These are phyloP conservation scores for Pterocles burchelli DNA, from an alignment of 2,113 vertebrate species.

Conservation along the genomic window DNA sequence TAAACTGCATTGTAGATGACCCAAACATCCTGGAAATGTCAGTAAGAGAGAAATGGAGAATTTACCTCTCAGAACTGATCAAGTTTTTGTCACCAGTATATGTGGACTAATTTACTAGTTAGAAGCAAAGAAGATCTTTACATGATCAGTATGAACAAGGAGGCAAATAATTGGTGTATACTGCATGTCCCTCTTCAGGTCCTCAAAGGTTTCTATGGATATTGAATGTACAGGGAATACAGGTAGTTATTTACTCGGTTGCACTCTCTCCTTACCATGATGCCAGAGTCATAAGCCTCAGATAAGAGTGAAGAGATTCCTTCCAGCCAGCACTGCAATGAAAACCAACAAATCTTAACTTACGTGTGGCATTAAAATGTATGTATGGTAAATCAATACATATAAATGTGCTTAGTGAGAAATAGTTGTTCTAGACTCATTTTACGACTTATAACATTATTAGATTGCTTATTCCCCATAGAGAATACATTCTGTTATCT, in stretches of 20 bases:
- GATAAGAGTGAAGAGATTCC: background rate
- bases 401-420: background rate
- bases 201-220: background rate
- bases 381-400: conserved; percentile 33
- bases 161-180: background rate
- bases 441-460: background rate
- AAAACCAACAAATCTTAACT: background rate
- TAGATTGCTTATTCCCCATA: background rate
- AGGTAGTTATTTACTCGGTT: background rate
- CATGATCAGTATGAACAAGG: background rate
- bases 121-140: background rate
- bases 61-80: background rate
- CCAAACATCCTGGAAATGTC: background rate
- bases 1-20: background rate
- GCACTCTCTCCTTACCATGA: background rate
- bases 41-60: background rate
- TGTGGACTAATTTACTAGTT: background rate
- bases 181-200: background rate
- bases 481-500: background rate
- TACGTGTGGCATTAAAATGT: background rate
- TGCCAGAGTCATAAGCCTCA: background rate
- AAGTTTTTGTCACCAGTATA: background rate
- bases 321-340: background rate
- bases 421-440: background rate
- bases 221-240: background rate